Conservation (phyloP, 2,113 vertebrate species). For the Rhynchomys soricoides region DNA sequence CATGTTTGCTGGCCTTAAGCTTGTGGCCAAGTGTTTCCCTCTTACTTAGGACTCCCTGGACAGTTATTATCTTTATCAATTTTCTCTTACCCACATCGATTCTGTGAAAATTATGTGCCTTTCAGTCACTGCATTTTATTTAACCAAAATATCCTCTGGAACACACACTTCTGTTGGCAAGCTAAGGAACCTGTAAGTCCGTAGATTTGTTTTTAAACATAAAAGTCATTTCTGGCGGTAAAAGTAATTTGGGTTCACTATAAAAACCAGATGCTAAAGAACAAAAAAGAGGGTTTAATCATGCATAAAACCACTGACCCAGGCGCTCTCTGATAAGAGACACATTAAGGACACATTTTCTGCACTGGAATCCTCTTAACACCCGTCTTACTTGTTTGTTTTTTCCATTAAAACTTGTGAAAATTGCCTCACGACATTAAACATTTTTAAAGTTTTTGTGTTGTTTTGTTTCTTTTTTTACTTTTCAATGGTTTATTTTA, state of each 20-base stretch:
- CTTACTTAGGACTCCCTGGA: constrained; percentile 52
- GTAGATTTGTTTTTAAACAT: constrained; percentile 24
- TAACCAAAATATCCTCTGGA: constrained; percentile 55
- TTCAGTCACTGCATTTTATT: constrained; percentile 51
- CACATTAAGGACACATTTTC: background rate
- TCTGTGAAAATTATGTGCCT: constrained; percentile 36
- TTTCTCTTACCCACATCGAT: constrained; percentile 59
- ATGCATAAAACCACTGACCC: background rate
- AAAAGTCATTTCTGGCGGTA: constrained; percentile 13
- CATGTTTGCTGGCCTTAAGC: constrained; percentile 36
- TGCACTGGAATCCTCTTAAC: background rate
- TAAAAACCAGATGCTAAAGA: constrained; percentile 29
- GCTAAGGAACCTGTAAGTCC: background rate
- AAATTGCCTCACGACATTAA: background rate
- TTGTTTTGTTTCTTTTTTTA: background rate
- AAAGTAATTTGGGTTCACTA: constrained; percentile 16
- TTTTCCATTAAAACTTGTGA: constrained; percentile 22
- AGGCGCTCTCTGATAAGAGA: background rate
- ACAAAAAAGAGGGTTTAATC: background rate
- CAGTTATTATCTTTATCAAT: constrained; percentile 57
- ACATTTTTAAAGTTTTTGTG: background rate
- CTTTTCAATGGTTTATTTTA: background rate
- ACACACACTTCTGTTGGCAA: background rate
- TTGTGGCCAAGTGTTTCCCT: constrained; percentile 15
- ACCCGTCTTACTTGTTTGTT: background rate